These are phyloP conservation scores for Dicaeum eximium DNA, from an alignment of 2,113 vertebrate genomes.

Conservation along the genomic window DNA sequence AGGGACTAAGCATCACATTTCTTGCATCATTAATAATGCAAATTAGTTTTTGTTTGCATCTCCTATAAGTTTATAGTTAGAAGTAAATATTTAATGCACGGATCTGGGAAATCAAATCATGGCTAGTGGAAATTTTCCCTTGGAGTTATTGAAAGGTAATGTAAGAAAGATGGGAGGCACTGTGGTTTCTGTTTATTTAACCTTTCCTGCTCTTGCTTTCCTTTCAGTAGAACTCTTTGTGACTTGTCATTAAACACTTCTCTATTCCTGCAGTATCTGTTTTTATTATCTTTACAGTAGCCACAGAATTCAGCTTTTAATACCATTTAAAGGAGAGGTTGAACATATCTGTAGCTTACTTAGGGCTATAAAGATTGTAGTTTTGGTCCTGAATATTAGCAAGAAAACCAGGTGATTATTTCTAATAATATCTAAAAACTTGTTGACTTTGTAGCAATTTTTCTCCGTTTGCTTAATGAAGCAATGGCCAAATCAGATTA, in stretches of 20 bases:
- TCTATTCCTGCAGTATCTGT: slow-evolving; percentile 33
- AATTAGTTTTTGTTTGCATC: slow-evolving; percentile 67
- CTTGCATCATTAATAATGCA: slow-evolving; percentile 70
- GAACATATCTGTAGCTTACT: not conserved
- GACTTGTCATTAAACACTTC: slow-evolving; percentile 45
- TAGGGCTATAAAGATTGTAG: not conserved
- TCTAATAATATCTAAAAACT: not conserved
- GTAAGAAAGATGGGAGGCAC: slow-evolving; percentile 29
- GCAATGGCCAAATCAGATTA: slow-evolving; percentile 8
- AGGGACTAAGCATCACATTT: slow-evolving; percentile 49
- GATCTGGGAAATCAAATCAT: slow-evolving; percentile 56
- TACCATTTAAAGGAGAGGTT: slow-evolving; percentile 16
- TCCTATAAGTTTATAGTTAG: slow-evolving; percentile 53
- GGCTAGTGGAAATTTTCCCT: not conserved
- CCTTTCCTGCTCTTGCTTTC: slow-evolving; percentile 27
- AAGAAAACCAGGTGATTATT: slow-evolving; percentile 39
- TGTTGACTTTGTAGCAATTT: slow-evolving; percentile 20
- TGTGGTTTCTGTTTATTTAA: slow-evolving; percentile 52
- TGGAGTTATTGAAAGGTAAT: slow-evolving; percentile 11
- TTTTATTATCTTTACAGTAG: slow-evolving; percentile 42
- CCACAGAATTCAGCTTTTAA: slow-evolving; percentile 5
- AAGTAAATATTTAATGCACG: slow-evolving; percentile 73
- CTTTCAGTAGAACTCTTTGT: slow-evolving; percentile 36
- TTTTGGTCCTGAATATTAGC: not conserved
- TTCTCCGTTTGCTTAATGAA: not conserved